Evolutionary conservation across 1,140 invertebrate species (phyloP).

Genomic region (Anastatus disparis): DNA sequence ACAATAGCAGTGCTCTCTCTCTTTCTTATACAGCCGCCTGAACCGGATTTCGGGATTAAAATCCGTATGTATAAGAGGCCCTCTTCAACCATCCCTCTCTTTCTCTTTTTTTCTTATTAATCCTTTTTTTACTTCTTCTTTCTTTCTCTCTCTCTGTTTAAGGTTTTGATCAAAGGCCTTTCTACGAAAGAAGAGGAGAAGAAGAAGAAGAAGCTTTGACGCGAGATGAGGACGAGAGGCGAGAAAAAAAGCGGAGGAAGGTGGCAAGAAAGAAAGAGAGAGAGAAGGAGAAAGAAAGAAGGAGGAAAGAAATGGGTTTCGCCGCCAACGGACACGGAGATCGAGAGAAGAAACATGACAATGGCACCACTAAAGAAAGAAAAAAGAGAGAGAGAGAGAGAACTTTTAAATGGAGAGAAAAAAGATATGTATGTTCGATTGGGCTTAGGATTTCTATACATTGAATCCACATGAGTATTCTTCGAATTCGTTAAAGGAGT

Average conservation of each 20-base stretch:
- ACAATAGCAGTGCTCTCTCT: constrained; percentile 47
- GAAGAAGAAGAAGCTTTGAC: not conserved
- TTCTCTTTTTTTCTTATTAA: not conserved
- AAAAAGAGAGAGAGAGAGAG: too few species aligned
- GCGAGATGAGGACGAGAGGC: constrained; percentile 37
- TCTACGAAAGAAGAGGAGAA: constrained; percentile 13
- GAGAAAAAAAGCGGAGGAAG: constrained; percentile 40
- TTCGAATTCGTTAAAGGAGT: too few species aligned
- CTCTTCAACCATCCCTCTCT: not conserved
- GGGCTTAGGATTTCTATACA: too few species aligned
- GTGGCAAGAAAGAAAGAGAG: constrained; percentile 5
- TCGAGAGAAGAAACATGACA: too few species aligned
- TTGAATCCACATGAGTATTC: too few species aligned
- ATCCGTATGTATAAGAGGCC: constrained; percentile 12
- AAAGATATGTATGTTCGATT: too few species aligned
- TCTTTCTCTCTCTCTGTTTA: not conserved
- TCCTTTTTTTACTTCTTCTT: not conserved
- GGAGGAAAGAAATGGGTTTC: not conserved
- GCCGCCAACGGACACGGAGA: too few species aligned
- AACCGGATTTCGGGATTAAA: constrained; percentile 61
- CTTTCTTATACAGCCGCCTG: constrained; percentile 12
- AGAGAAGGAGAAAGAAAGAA: not conserved
- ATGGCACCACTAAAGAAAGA: too few species aligned
- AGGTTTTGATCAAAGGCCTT: not conserved
- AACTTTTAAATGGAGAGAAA: too few species aligned